phyloP scores from a whole-genome alignment of 1,140 invertebrate genomes.

The Spodoptera litura region DNA sequence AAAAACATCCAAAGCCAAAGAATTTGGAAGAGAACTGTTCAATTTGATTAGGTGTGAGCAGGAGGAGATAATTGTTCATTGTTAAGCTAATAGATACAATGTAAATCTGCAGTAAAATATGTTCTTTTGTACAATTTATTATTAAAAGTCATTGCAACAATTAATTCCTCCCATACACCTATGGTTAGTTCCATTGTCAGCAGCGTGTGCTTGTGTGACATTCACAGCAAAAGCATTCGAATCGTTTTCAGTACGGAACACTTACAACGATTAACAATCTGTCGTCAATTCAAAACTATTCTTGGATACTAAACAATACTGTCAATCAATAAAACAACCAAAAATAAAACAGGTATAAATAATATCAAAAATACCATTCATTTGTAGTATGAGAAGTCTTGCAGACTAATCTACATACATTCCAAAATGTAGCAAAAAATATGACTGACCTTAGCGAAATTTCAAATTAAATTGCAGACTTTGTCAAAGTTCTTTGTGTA shows the following conservation, averaged over 20 bases:
- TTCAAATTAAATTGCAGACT: slow-evolving; percentile 37
- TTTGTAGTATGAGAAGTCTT: slow-evolving; percentile 7
- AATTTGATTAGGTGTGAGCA: not conserved
- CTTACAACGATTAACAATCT: slow-evolving; percentile 8
- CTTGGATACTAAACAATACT: slow-evolving; percentile 8
- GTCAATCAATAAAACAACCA: slow-evolving; percentile 11
- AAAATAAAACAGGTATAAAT: slow-evolving; percentile 14
- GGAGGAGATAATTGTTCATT: not conserved
- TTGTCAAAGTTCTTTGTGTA: slow-evolving; percentile 27
- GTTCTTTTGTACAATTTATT: no score
- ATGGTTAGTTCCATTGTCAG: slow-evolving; percentile 47
- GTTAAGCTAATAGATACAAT: not conserved
- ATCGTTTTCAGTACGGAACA: slow-evolving; percentile 32
- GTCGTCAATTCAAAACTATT: slow-evolving; percentile 1
- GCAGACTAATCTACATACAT: slow-evolving; percentile 34
- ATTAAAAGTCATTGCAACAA: not conserved
- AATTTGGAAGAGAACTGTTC: not conserved
- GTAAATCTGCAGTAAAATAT: no score
- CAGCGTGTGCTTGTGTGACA: slow-evolving; percentile 42
- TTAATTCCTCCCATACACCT: slow-evolving; percentile 8
- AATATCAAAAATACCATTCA: slow-evolving; percentile 16
- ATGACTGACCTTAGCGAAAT: slow-evolving; percentile 49
- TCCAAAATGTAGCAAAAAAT: slow-evolving; percentile 34
- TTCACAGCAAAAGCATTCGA: slow-evolving; percentile 33
- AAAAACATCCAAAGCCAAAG: not conserved